Evolutionary conservation across 1,140 invertebrate genomes (phyloP), one percentile per base, ranked within the genome.

Genomic region (Calliopsis andreniformis): DNA sequence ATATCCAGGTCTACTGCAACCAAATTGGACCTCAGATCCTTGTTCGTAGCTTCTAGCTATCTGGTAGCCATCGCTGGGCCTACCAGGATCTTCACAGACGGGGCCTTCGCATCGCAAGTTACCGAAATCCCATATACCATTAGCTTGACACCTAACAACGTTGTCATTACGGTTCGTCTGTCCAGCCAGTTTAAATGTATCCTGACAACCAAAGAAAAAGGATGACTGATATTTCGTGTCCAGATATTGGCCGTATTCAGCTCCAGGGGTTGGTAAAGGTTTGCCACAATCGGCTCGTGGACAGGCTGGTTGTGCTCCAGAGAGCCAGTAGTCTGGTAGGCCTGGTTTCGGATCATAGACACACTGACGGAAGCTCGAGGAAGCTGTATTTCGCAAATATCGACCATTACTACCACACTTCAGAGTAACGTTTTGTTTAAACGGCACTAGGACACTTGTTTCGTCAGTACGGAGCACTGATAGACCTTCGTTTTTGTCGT

Each of bases 61-160:
- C 93, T 99, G 98, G 70, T 94, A 93, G 25, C 98, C 98, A 93
- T 98, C 98, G 71, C 96, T 95, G 1, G 98, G 98, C 83, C 97
- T 94, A 2, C 98, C 97, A 1, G 98, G 98, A 93, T 99, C 98
- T 90, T 97, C 95, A 89, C 98, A 99, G 1, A 98, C 97, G 25
- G 98, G 97, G 69, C 98, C 98, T 93, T 99, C 98, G 88, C 98
- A 99, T 58, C 97, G 93, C 20, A 99, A 92, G 90, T 99, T 97
- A 12, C 98, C 98, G 91, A 99, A 98, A 92, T 99, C 98, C 98
- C 98, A 99, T 62, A 97, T 95, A 8, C 97, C 97, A 88, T 98
- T 98, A 2, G 95, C 95, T 92, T 97, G 96, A 91, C 98, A 99
- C 63, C 96, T 94, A 0, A 99, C 97, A 23, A 98, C 95, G 87